Evolutionary conservation across 2,113 vertebrate species (phyloP), one percentile per base, ranked within the genome.

Genomic region (Antechinus stuartii): DNA sequence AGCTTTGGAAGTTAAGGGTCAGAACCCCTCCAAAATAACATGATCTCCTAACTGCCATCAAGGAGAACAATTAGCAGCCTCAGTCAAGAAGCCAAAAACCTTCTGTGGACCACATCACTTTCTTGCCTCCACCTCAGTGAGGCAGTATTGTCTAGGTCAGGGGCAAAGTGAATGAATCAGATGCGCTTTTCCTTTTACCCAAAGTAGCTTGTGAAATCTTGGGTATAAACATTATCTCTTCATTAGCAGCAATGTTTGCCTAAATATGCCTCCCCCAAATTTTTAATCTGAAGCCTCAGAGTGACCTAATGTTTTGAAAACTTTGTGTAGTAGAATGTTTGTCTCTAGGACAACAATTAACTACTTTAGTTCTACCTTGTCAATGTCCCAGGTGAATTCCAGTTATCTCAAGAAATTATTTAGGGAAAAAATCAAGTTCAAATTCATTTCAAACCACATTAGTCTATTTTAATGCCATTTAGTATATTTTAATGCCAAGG

Each of bases 281-380:
- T 42, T 91, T 57, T n/a, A 92, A 93, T 90, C 49, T 54, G 89
- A 94, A 93, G 55, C 54, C 49, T 57, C 47, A 93, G 90, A 94
- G 95, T 94, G 56, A 89, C 92, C 57, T 25, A 93, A 91, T 52
- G 49, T 89, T 91, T 92, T 90, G 22, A 95, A 96, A 94, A 90
- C 49, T 27, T 54, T 35, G 46, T 54, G 49, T 55, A 49, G 46
- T 55, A 49, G 92, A 96, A 96, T 55, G 10, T 68, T 92, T 47
- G 24, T 54, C 89, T 53, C 56, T 91, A 92, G 54, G 93, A 92
- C 90, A 95, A 89, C 2, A 30, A 11, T 52, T 49, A 54, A 50
- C 56, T 54, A 56, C 46, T 49, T 27, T 6, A 42, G 0, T 84
- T 49, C 23, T 68, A 90, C 94, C 90, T 42, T 94, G 93, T 42